A percentile compares a stretch with the other conserved stretches of the same genome.
These are phyloP conservation scores for Hemibagrus guttatus DNA, from an alignment of 2,797 vertebrate genomes.

Conservation along the genomic window DNA sequence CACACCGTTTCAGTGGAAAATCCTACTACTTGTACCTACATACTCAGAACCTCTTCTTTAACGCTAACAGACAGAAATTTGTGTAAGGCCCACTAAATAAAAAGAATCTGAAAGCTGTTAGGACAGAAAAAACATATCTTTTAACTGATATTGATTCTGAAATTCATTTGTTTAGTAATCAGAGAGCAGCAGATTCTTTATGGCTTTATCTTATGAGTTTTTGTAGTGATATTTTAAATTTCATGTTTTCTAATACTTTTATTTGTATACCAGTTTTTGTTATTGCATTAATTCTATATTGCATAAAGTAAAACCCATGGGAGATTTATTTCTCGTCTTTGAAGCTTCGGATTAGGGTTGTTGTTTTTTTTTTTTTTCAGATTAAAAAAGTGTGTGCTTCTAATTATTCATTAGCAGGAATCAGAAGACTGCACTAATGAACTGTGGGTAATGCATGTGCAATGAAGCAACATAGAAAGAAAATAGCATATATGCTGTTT, in stretches of 20 bases:
- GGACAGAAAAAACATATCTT: neutral
- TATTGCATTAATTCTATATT: slow-evolving; percentile 24
- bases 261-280: slow-evolving; percentile 35
- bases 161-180: slow-evolving; percentile 6
- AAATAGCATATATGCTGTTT: neutral
- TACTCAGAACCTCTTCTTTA: neutral
- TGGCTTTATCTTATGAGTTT: slow-evolving; percentile 1
- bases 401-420: slow-evolving; percentile 39
- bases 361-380: too few species aligned
- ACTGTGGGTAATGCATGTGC: slow-evolving; percentile 26
- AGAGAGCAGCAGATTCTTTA: slow-evolving; percentile 6
- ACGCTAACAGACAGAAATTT: neutral
- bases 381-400: slow-evolving; percentile 10
- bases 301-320: slow-evolving; percentile 16
- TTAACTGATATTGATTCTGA: neutral
- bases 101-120: neutral
- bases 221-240: slow-evolving; percentile 21
- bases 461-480: neutral
- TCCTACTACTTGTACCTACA: too few species aligned
- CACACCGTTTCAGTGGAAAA: too few species aligned
- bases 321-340: slow-evolving; percentile 42
- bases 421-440: slow-evolving; percentile 35
- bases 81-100: neutral
- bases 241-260: slow-evolving; percentile 32
- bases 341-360: slow-evolving; percentile 9